phyloP scores from a whole-genome alignment of 1,140 invertebrate species.

The Marisa cornuarietis region DNA sequence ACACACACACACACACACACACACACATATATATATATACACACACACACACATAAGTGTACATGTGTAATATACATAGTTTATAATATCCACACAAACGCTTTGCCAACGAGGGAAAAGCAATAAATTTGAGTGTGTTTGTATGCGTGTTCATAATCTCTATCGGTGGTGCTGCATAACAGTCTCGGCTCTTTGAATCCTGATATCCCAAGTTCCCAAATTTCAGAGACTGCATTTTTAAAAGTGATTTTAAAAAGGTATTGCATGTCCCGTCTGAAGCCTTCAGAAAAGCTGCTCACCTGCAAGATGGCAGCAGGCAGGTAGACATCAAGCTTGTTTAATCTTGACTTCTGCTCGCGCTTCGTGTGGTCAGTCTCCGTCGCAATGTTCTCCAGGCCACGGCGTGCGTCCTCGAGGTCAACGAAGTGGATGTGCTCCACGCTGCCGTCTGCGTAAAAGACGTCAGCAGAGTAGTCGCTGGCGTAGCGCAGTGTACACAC shows the following conservation, averaged over 20 bases:
- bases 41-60: too few relatives aligned
- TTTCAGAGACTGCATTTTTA: background rate
- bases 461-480: conserved; percentile 10
- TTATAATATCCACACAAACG: too few relatives aligned
- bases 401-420: conserved; percentile 20
- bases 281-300: conserved; percentile 27
- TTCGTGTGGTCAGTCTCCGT: conserved; percentile 33
- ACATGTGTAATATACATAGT: too few relatives aligned
- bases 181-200: too few relatives aligned
- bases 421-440: background rate
- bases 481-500: conserved; percentile 50
- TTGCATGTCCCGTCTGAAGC: background rate
- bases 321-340: conserved; percentile 44
- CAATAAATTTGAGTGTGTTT: too few relatives aligned
- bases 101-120: too few relatives aligned
- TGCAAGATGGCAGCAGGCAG: conserved; percentile 47
- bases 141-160: too few relatives aligned
- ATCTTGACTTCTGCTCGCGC: conserved; percentile 32
- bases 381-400: conserved; percentile 22
- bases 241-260: background rate
- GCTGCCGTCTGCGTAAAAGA: conserved; percentile 29
- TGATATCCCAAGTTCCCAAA: background rate
- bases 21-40: too few relatives aligned
- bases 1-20: too few relatives aligned
- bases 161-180: too few relatives aligned